phyloP scores from a whole-genome alignment of 2,797 vertebrate genomes.

The Hyperoplus immaculatus region DNA sequence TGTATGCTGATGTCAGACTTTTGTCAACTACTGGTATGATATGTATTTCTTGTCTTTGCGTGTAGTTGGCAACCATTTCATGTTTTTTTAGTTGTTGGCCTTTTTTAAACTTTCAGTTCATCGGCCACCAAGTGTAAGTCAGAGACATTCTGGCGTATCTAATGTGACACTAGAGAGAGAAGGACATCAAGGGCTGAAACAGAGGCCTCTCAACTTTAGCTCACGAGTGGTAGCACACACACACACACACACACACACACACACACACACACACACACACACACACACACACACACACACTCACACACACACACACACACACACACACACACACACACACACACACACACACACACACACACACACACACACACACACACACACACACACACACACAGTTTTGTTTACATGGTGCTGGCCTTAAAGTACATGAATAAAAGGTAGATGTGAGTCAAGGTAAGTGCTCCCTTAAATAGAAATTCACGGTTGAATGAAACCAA shows the following conservation, averaged over 20 bases:
- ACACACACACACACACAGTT: neutral
- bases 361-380: too few species aligned
- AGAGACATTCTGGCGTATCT: slow-evolving; percentile 41
- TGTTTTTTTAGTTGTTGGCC: slow-evolving; percentile 27
- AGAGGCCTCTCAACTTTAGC: slow-evolving; percentile 8
- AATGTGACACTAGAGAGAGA: slow-evolving; percentile 45
- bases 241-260: neutral
- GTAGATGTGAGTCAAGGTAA: slow-evolving; percentile 15
- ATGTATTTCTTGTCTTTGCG: neutral
- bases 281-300: too few species aligned
- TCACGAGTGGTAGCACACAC: neutral
- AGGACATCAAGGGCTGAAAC: slow-evolving; percentile 17
- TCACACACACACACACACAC: too few species aligned
- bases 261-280: too few species aligned
- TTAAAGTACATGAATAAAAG: neutral
- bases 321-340: too few species aligned
- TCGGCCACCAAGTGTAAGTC: slow-evolving; percentile 29
- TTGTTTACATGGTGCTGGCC: neutral
- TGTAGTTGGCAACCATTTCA: neutral
- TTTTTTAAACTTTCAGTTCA: slow-evolving; percentile 23
- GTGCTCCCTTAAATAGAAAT: slow-evolving; percentile 3
- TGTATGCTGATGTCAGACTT: neutral
- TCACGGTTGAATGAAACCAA: neutral
- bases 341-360: too few species aligned
- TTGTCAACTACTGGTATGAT: neutral